Evolutionary conservation across 1,140 invertebrate genomes (phyloP), one percentile per base, ranked within the genome.

Genomic region (Lasioglossum albipes): DNA sequence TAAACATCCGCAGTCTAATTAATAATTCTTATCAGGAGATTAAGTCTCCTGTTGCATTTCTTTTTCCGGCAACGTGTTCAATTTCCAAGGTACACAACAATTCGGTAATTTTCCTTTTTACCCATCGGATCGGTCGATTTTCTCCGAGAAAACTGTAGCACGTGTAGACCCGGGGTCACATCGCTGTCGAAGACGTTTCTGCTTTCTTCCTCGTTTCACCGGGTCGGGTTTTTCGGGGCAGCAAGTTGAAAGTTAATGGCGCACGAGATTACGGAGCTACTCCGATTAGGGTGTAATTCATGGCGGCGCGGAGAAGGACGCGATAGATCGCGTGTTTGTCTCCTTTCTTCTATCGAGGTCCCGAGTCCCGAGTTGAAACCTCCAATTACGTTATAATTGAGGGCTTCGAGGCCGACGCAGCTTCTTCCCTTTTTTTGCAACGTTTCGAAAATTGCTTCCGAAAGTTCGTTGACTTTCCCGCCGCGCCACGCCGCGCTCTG

Each of bases 331-430:
- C 71, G 65, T 72, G 84, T 84, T 81, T 78, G 84, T 81, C 70
- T 81, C 54, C 42, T 67, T 84, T 84, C 79, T 69, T 81, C 59
- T 81, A 84, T 85, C 74, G 81, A 27, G 27, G 27, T 27, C 36
- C 36, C 36, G 59, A 22, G 45, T 45, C 52, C 52, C 52, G 13
- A 18, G 49, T 75, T 57, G 74, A 77, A 84, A 76, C 78, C 82
- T 54, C 81, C 78, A 85, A 85, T 85, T 85, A 84, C 84, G 22
- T 84, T 71, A 66, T 85, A 84, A 85, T 84, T 74, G 82, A 68
- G 70, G 70, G 82, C n/a, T 31, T 41, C 36, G 65, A 59, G 64
- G 69, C 66, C 66, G 70, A 65, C 66, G 42, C 67, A n/a, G 49
- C 27, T 49, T 75, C 54, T 27, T 52, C 49, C 59, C 49, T 64